phyloP scores from a whole-genome alignment of 2,797 vertebrate species.

The Sciurus carolinensis region DNA sequence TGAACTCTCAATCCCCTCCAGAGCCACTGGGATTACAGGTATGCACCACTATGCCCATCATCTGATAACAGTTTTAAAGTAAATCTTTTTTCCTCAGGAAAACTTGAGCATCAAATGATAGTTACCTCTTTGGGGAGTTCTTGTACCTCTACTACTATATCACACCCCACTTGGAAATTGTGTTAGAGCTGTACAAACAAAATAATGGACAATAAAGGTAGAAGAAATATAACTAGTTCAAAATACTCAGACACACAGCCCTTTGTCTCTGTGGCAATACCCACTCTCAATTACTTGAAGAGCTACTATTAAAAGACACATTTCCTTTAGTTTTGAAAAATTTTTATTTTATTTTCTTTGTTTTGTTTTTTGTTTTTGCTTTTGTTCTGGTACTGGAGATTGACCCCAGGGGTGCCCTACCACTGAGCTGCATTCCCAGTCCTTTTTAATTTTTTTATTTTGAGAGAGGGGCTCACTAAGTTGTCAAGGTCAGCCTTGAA shows the following conservation, averaged over 20 bases:
- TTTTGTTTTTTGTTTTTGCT: no score
- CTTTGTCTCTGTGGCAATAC: background rate
- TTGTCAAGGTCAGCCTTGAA: background rate
- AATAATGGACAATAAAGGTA: background rate
- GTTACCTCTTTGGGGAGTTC: background rate
- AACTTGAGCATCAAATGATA: background rate
- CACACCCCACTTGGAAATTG: background rate
- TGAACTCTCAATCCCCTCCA: no score
- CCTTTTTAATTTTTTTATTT: no score
- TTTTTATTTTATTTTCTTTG: background rate
- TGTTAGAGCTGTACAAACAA: background rate
- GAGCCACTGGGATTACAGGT: no score
- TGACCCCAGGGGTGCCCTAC: background rate
- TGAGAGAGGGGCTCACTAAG: no score
- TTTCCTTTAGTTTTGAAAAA: background rate
- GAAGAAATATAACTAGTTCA: accelerated
- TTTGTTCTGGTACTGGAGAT: background rate
- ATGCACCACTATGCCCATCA: no score
- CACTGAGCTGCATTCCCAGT: background rate
- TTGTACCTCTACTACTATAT: background rate
- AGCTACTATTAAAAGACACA: background rate
- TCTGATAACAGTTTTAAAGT: background rate
- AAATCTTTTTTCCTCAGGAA: background rate
- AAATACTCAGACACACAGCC: background rate
- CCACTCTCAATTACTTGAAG: background rate